These are phyloP conservation scores for Thamnophis elegans DNA, from an alignment of 2,797 vertebrate genomes.

Conservation along the genomic window DNA sequence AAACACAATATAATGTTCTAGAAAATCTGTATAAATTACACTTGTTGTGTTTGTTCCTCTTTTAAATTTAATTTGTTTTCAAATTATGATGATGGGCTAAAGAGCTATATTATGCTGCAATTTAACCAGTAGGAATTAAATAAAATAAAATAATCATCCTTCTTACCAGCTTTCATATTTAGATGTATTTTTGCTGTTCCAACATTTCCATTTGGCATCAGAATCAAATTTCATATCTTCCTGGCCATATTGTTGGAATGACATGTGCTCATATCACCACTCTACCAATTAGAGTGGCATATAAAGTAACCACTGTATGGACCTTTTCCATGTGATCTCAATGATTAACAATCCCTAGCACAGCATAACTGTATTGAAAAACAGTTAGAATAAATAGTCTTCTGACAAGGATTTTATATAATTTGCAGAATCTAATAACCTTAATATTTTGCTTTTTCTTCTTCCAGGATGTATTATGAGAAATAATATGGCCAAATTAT, in stretches of 20 bases:
- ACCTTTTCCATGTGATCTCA: background rate
- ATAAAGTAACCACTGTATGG: background rate
- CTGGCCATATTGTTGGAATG: conserved; percentile 12
- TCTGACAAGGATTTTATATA: conserved; percentile 42
- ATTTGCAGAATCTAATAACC: conserved; percentile 52
- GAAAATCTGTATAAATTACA: background rate
- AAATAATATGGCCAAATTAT: background rate
- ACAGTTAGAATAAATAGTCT: background rate
- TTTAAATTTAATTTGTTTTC: background rate
- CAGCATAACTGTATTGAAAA: background rate
- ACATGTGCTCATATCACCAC: background rate
- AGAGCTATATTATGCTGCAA: background rate
- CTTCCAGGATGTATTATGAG: conserved; percentile 11
- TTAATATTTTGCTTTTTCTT: conserved; percentile 37
- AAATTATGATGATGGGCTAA: background rate
- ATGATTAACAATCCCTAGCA: background rate
- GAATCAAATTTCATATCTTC: conserved; percentile 19
- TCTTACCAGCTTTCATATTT: background rate
- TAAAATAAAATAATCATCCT: background rate
- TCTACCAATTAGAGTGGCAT: background rate
- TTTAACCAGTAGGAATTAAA: background rate
- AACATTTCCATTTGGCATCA: conserved; percentile 32
- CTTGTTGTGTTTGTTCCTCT: background rate
- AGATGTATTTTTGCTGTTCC: background rate
- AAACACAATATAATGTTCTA: background rate